phyloP scores from a whole-genome alignment of 1,140 invertebrate genomes.

The Drosophila triauraria region DNA sequence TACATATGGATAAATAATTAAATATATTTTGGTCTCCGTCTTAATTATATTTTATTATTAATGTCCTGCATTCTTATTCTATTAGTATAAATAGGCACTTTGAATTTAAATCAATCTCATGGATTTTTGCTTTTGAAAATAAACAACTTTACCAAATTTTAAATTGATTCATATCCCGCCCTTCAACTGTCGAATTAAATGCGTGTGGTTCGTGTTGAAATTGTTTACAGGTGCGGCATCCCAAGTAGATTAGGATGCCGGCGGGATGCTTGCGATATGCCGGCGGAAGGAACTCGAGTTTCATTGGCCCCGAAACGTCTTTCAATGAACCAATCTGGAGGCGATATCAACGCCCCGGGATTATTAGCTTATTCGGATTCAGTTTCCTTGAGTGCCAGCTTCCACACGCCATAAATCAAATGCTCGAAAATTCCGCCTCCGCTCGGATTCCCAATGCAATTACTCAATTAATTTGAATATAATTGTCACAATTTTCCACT shows the following conservation, averaged over 20 bases:
- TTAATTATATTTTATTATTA: too few species aligned
- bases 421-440: constrained; percentile 54
- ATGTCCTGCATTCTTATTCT: too few species aligned
- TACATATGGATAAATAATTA: too few species aligned
- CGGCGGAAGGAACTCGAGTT: constrained; percentile 29
- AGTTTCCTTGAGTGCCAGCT: constrained; percentile 47
- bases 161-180: too few species aligned
- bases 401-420: constrained; percentile 79
- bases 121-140: too few species aligned
- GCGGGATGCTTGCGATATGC: too few species aligned
- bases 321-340: constrained; percentile 13
- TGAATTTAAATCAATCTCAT: too few species aligned
- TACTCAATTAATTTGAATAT: constrained; percentile 84
- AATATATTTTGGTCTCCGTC: too few species aligned
- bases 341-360: constrained; percentile 38
- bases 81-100: too few species aligned
- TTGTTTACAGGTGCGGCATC: constrained; percentile 22
- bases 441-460: constrained; percentile 67
- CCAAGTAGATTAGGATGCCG: constrained; percentile 25
- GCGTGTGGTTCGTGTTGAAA: neutral
- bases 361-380: constrained; percentile 46
- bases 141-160: too few species aligned
- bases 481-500: constrained; percentile 83
- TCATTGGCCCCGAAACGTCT: constrained; percentile 29
- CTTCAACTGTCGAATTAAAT: too few species aligned